phyloP scores from a whole-genome alignment of 1,140 invertebrate species.

The Listronotus oregonensis region DNA sequence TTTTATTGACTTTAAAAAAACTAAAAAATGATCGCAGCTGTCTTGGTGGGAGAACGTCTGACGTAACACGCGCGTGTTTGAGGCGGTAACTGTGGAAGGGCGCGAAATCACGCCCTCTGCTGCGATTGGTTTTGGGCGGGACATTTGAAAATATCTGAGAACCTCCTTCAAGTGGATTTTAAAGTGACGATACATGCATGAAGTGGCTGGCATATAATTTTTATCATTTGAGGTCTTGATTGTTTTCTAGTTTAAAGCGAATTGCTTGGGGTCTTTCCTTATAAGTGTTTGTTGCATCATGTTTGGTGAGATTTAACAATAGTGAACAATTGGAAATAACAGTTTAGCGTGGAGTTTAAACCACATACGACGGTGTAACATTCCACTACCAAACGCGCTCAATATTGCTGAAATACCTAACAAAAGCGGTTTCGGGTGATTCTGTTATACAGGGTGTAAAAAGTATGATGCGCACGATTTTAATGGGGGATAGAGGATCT shows the following conservation, averaged over 20 bases:
- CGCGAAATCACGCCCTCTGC: neutral
- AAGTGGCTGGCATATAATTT: neutral
- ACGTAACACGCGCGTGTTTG: slow-evolving; percentile 34
- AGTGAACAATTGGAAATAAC: no score
- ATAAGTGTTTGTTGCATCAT: neutral
- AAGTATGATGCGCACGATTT: no score
- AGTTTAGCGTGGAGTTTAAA: no score
- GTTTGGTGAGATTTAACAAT: no score
- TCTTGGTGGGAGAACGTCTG: slow-evolving; percentile 29
- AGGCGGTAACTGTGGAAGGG: slow-evolving; percentile 10
- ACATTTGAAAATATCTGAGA: neutral
- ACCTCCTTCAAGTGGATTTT: slow-evolving; percentile 6
- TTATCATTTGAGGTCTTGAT: neutral
- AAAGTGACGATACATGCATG: slow-evolving; percentile 1
- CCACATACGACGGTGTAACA: no score
- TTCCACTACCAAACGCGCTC: no score
- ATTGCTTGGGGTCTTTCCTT: neutral
- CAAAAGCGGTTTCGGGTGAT: no score
- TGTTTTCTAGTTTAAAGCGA: neutral
- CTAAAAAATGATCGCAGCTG: slow-evolving; percentile 46
- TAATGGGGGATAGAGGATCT: no score
- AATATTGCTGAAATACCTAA: no score
- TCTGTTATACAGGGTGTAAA: no score
- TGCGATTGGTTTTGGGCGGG: slow-evolving; percentile 15
- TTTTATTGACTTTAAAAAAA: slow-evolving; percentile 44